A percentile compares a stretch with the other conserved stretches of the same genome.
Conservation (phyloP, 2,113 vertebrate genomes). For the Chlorodrepanis virens region DNA sequence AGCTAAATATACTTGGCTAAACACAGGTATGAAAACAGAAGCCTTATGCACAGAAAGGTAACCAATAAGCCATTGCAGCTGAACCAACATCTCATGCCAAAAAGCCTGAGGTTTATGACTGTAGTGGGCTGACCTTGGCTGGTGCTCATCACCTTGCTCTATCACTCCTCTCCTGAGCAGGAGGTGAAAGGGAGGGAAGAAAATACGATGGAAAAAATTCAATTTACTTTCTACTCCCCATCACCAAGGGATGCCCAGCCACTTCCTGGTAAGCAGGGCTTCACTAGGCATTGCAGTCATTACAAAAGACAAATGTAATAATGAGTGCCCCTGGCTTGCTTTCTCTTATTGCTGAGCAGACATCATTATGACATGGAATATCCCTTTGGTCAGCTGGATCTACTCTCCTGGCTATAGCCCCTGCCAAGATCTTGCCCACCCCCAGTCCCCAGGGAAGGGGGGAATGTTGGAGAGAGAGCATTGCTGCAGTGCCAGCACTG, state of each 20-base stretch:
- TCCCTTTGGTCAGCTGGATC: not conserved
- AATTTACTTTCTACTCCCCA: not conserved
- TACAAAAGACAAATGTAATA: not conserved
- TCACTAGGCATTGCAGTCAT: not conserved
- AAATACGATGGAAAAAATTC: not conserved
- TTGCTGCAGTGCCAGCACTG: not conserved
- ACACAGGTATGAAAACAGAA: not conserved
- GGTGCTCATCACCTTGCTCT: not conserved
- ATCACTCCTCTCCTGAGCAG: not conserved
- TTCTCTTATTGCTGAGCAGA: not conserved
- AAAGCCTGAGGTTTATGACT: not conserved
- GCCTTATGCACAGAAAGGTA: not conserved
- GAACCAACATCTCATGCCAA: not conserved
- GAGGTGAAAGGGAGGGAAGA: not conserved
- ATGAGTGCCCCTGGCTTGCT: not conserved
- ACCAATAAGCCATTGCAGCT: not conserved
- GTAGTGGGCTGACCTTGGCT: not conserved
- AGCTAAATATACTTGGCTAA: not conserved
- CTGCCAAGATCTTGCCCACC: not conserved
- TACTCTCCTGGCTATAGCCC: not conserved
- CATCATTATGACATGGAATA: not conserved
- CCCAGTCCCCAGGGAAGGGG: not conserved
- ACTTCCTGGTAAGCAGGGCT: not conserved
- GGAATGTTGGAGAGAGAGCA: not conserved
- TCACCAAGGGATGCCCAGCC: not conserved